Evolutionary conservation across 2,797 vertebrate genomes (phyloP), one percentile per base, ranked within the genome.

Genomic region (Spinus pinus): DNA sequence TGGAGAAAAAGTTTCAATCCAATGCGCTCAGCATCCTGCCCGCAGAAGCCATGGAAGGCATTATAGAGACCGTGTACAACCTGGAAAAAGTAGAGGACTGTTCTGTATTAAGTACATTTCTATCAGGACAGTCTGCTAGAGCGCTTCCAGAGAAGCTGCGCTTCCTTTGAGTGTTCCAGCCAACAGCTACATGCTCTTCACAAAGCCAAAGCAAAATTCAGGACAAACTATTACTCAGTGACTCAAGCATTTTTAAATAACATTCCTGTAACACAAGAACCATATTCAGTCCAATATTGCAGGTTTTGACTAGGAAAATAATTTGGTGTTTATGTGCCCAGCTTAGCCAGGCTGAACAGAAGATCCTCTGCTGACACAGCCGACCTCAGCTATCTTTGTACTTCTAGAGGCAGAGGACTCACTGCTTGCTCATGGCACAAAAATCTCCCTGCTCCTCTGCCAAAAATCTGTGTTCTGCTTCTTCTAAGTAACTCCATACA

Each of bases 1-100:
- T 99, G 87, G 96, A 97, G 90, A 97, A 96, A 35, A 99, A 99
- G 95, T 99, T 99, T 95, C 97, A 93, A 7, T 81, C 80, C 9
- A 99, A 99, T 6, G 98, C 98, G 13, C 97, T 97, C 1, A 41
- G 94, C 0, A 82, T 97, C 65, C 81, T 99, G 93, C 78, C 98
- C 6, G 6, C 47, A 14, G 98, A 99, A 86, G 97, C 97, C 4
- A 78, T 97, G 22, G 98, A 99, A 92, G 97, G 97, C 30, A 95
- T 99, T 61, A 88, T 98, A 12, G 97, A 98, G 41, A 92, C 89
- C 0, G 94, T 99, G 6, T 97, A 97, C 64, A 98, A 97, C 41
- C 95, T 99, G 12, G 99, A 99, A 91, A 97, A 95, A 33, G 86
- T 98, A 65, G 95, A 97, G 35, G 98, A 98, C 28, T 98, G 98